Percentiles rank a stretch among this genome's conserved stretches.
Evolutionary conservation across 2,797 vertebrate species (phyloP).

Genomic region (Dicrostonyx torquatus): DNA sequence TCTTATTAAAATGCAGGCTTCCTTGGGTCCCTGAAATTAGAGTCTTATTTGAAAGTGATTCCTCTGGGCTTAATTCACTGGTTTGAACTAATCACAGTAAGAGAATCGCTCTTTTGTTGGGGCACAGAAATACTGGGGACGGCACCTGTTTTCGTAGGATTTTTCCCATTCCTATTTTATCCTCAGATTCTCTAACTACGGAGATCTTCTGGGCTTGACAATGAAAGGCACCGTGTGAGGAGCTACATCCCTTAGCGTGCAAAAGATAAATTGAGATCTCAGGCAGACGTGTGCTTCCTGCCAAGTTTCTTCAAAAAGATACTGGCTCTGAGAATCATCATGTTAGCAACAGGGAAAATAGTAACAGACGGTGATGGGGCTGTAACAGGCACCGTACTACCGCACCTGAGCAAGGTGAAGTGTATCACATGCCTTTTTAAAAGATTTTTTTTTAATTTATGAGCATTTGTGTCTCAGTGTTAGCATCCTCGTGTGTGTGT

Average conservation of each 20-base stretch:
- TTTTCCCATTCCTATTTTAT: constrained; percentile 6
- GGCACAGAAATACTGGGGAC: constrained; percentile 6
- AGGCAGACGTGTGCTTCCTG: not conserved
- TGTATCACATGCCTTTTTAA: not conserved
- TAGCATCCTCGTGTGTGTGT: not conserved
- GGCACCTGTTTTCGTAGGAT: constrained; percentile 45
- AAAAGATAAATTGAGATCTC: not conserved
- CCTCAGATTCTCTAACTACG: not conserved
- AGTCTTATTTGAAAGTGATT: constrained; percentile 76
- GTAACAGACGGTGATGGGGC: not conserved
- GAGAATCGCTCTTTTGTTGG: constrained; percentile 55
- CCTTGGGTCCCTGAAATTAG: constrained; percentile 71
- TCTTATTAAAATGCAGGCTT: constrained; percentile 73
- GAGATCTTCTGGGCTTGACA: not conserved
- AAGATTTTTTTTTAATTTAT: too few species aligned
- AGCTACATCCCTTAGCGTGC: not conserved
- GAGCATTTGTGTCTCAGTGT: not conserved
- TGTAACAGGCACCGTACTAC: not conserved
- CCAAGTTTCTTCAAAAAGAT: not conserved
- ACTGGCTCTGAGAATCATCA: not conserved
- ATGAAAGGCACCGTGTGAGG: not conserved
- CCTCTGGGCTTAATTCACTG: constrained; percentile 63
- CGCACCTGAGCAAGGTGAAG: fast-evolving
- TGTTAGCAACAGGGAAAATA: not conserved
- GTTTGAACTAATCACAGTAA: constrained; percentile 73